Percentiles rank a stretch among this genome's conserved stretches.
Conservation (phyloP, 2,113 vertebrate species). For the Sinocyclocheilus grahami region DNA sequence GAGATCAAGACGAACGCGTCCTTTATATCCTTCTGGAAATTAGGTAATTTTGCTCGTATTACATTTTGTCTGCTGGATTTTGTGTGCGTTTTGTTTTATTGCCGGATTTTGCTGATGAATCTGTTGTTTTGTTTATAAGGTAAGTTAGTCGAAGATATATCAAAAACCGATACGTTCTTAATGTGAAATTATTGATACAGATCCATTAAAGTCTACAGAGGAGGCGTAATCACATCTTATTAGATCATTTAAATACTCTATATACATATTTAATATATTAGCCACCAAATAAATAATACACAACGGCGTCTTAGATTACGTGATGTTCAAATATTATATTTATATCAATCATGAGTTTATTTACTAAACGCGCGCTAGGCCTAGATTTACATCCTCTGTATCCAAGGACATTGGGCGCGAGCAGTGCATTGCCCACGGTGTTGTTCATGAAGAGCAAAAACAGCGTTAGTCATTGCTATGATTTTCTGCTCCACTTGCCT, state of each 20-base stretch:
- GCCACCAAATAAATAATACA: background rate
- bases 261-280: background rate
- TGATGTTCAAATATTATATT: background rate
- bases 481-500: conserved; percentile 17
- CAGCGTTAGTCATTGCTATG: background rate
- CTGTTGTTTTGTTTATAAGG: background rate
- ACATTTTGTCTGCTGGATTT: background rate
- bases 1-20: background rate
- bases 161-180: background rate
- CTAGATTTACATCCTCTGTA: conserved; percentile 42
- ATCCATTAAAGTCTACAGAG: background rate
- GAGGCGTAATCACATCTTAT: background rate
- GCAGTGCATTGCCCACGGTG: conserved; percentile 49
- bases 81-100: background rate
- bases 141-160: background rate
- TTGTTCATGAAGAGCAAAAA: conserved; percentile 1
- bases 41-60: background rate
- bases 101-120: background rate
- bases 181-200: background rate
- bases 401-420: conserved; percentile 71
- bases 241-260: background rate
- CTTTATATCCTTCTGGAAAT: background rate
- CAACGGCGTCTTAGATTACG: background rate
- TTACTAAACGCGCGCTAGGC: conserved; percentile 9
- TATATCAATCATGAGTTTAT: background rate